Base-by-base conservation (phyloP, 2,888 invertebrate species). In the Onthophagus sagittarius region DNA sequence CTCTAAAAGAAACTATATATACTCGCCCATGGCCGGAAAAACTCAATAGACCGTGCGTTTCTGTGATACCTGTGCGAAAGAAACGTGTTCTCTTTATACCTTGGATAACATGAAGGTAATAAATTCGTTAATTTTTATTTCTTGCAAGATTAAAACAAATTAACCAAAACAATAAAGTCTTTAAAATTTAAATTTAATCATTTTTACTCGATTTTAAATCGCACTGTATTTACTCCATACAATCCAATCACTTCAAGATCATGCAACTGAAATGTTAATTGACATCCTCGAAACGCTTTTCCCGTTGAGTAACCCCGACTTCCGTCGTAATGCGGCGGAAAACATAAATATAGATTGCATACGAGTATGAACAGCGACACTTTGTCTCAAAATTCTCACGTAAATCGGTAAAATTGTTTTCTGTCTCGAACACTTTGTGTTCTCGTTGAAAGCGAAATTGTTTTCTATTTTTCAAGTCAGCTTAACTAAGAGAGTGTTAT, bases 1-100 rank as follows among this genome's bases (percentile, higher is more conserved):
- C 23, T 67, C 31, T 67, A 15, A 67, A 23, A 32, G 67, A 67
- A 67, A 67, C 67, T 67, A 67, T 67, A 67, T 67, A 67, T 67
- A 67, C 67, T 15, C 67, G 32, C 67, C 31, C 23, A 67, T 67
- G 67, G 23, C 7, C 67, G 67, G 31, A 31, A 31, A 67, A 67
- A 67, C 6, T 15, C 23, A 23, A 67, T 67, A 67, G 67, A 67
- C 67, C 67, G 67, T 67, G 67, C 23, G 67, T 67, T 23, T n/a
- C 23, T 23, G 67, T 67, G 67, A n/a, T 67, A 31, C 67, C 31
- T 23, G 67, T 23, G 67, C 32, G 39, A 53, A 53, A 11, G 39
- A 53, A 53, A 23, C 9, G 39, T 53, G 67, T 31, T 32, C 67
- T 23, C n/a, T 7, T 32, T 67, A 15, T 7, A 32, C 6, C 31